Percentiles rank a stretch among this genome's conserved stretches.
Conservation (phyloP, 2,888 invertebrate genomes). For the Copidosoma aretas region DNA sequence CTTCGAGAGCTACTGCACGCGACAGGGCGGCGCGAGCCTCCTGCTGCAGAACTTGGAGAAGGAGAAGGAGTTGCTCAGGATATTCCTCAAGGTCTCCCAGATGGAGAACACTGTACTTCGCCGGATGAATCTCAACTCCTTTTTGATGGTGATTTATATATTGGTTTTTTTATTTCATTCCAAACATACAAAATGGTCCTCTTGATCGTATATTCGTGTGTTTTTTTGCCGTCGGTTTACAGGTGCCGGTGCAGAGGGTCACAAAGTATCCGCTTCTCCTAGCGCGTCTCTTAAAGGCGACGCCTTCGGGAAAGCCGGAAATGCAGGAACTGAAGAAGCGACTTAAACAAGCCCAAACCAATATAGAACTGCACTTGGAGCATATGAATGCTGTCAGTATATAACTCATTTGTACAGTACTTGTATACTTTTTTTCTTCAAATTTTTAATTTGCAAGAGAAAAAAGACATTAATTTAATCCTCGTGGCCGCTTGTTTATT, state of each 20-base stretch:
- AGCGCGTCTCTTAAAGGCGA: constrained; percentile 88
- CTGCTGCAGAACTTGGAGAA: constrained; percentile 89
- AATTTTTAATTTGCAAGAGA: no score
- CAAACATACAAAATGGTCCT: no score
- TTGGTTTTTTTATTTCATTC: no score
- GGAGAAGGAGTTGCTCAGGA: constrained; percentile 90
- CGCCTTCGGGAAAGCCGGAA: constrained; percentile 72
- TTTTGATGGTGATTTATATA: constrained; percentile 83
- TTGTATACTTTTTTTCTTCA: no score
- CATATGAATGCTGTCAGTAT: constrained; percentile 83
- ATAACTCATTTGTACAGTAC: neutral
- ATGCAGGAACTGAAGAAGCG: constrained; percentile 83
- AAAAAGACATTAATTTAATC: no score
- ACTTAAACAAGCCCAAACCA: constrained; percentile 86
- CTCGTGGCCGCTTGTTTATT: neutral
- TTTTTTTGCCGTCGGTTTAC: constrained; percentile 12
- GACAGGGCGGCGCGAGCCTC: constrained; percentile 89
- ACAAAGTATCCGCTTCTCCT: constrained; percentile 94
- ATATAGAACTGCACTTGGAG: constrained; percentile 90
- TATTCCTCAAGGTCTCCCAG: constrained; percentile 94
- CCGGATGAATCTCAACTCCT: constrained; percentile 96
- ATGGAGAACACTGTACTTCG: constrained; percentile 93
- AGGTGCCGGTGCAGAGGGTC: constrained; percentile 95
- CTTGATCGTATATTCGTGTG: no score
- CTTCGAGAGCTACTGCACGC: constrained; percentile 93